These are phyloP conservation scores for Drosophila nasuta DNA, from an alignment of 1,140 invertebrate genomes.

Conservation along the genomic window DNA sequence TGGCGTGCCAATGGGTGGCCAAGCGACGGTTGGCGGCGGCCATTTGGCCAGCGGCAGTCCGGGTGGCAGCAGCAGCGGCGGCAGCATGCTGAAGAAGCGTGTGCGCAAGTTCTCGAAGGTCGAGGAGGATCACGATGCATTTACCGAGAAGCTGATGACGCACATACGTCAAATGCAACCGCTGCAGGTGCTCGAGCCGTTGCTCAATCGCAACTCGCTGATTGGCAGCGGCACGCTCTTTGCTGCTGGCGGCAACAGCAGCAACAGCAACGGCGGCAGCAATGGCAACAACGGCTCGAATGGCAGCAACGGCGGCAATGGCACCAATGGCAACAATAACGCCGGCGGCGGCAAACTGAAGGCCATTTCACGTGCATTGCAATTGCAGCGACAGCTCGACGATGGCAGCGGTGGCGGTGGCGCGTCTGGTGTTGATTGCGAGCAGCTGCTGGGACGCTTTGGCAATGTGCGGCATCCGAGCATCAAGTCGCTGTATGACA, in stretches of 20 bases:
- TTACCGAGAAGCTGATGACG: slow-evolving; percentile 93
- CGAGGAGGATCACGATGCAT: slow-evolving; percentile 96
- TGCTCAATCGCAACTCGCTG: slow-evolving; percentile 91
- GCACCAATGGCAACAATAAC: background rate
- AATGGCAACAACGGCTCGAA: slow-evolving; percentile 7
- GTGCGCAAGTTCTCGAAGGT: slow-evolving; percentile 92
- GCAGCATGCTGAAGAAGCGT: slow-evolving; percentile 87
- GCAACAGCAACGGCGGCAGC: slow-evolving; percentile 19
- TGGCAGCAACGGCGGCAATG: slow-evolving; percentile 21
- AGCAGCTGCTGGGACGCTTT: slow-evolving; percentile 89
- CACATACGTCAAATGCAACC: slow-evolving; percentile 93
- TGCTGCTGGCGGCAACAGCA: background rate
- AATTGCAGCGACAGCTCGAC: slow-evolving; percentile 37
- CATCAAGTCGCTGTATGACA: slow-evolving; percentile 67
- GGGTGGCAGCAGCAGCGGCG: background rate
- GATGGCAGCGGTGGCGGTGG: slow-evolving; percentile 27
- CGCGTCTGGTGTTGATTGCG: slow-evolving; percentile 22
- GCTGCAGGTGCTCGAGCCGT: slow-evolving; percentile 95
- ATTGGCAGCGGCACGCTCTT: slow-evolving; percentile 35
- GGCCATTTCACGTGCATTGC: slow-evolving; percentile 38
- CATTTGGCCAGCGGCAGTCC: slow-evolving; percentile 14
- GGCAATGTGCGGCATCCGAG: slow-evolving; percentile 90
- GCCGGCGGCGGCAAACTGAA: slow-evolving; percentile 53
- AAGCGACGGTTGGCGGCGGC: slow-evolving; percentile 6
- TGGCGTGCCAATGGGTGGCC: slow-evolving; percentile 18